A percentile compares a stretch with the other conserved stretches of the same genome.
Evolutionary conservation across 2,797 vertebrate species (phyloP).

Genomic region (Paguma larvata): DNA sequence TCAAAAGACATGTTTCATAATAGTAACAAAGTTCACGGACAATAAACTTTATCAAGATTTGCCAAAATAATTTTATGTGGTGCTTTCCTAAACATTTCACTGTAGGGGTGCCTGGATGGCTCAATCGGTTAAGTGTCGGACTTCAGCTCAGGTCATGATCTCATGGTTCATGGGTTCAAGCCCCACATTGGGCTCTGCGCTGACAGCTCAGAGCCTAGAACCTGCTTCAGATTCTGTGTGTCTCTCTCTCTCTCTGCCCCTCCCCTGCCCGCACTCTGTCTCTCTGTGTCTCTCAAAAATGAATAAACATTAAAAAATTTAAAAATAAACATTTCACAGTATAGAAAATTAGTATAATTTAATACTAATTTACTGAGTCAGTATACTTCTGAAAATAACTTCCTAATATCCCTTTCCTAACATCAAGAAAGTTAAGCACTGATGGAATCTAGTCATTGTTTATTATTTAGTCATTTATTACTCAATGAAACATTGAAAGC

Average conservation of each 20-base stretch:
- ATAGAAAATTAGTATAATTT: conserved; percentile 5
- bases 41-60: conserved; percentile 12
- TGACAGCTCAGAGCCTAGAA: no score
- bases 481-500: conserved; percentile 15
- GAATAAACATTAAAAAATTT: no score
- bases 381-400: conserved; percentile 36
- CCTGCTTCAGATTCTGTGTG: no score
- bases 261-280: no score
- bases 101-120: neutral
- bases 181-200: no score
- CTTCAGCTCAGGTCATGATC: no score
- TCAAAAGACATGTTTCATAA: conserved; percentile 43
- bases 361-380: neutral
- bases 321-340: neutral
- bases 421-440: neutral
- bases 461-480: conserved; percentile 23
- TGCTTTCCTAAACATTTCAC: conserved; percentile 48
- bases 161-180: no score
- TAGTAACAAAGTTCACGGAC: neutral
- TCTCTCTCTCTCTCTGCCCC: no score
- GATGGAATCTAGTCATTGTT: conserved; percentile 9
- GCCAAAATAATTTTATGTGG: neutral
- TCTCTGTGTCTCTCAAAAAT: no score
- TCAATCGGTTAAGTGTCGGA: no score
- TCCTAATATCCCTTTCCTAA: neutral